Evolutionary conservation across 2,113 vertebrate genomes (phyloP), one percentile per base, ranked within the genome.

Genomic region (Platysteira castanea): DNA sequence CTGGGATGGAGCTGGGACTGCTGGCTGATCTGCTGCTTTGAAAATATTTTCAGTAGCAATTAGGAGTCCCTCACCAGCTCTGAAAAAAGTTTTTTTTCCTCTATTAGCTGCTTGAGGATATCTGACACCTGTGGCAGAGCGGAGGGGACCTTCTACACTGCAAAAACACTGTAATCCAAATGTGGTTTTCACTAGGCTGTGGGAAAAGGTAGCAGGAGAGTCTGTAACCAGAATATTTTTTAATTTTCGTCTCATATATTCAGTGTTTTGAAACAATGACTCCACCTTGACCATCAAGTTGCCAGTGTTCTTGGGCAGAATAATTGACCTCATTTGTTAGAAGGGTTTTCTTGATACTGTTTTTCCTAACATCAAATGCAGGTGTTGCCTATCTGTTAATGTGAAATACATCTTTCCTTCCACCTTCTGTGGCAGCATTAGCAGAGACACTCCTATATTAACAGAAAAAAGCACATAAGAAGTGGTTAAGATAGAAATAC

Each of bases 41-140:
- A 85, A 94, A 96, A 94, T 85, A 92, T 94, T 97, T 96, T 84
- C 89, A 70, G 52, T 84, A 95, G 95, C 89, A 96, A 92, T 96
- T 96, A 95, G 67, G 30, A 83, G 60, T 80, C 81, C 52, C 87
- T 91, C 49, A 87, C 64, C 67, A 84, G 76, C 77, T 89, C 42
- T 85, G 80, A 56, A 86, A 74, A 53, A 59, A 8, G 4, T 1
- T 17, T 27, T 41, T 65, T 59, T 86, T 63, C 21, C 28, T 18
- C 30, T 21, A 26, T 22, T 37, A 53, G 71, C 46, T 89, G 52
- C 49, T 74, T 67, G 27, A 70, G 74, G 50, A 16, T 75, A 42
- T 91, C 73, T 84, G 24, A 77, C 13, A 79, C 39, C 73, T 84
- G 26, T 47, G 47, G 52, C 63, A 22, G 74, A 75, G 74, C 76